Conservation (phyloP, 2,113 vertebrate species). For the Dasyprocta punctata region DNA sequence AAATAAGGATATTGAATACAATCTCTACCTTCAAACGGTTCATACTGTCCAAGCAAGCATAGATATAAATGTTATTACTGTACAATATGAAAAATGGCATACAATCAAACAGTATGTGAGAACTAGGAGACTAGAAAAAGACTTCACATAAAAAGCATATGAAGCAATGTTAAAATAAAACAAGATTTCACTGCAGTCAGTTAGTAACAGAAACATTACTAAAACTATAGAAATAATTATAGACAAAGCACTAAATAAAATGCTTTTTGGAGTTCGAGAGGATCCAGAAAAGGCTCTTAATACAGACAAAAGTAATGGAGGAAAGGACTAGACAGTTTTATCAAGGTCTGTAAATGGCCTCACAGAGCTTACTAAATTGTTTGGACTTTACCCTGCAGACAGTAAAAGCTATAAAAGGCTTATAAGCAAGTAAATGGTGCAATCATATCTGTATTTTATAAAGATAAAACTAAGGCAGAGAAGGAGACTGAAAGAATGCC, state of each 20-base stretch:
- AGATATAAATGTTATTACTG: not conserved
- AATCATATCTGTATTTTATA: conserved; percentile 57
- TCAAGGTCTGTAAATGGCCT: conserved; percentile 58
- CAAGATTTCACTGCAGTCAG: not conserved
- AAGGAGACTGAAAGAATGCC: conserved; percentile 33
- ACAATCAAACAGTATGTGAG: not conserved
- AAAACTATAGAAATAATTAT: conserved; percentile 1
- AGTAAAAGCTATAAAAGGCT: conserved; percentile 57
- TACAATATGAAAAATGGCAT: not conserved
- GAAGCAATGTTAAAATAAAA: conserved; percentile 31
- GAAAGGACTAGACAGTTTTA: conserved; percentile 51
- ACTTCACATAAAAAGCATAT: not conserved
- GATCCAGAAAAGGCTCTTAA: conserved; percentile 36
- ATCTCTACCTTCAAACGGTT: conserved; percentile 32
- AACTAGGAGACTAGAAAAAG: not conserved
- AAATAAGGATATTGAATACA: conserved; percentile 29
- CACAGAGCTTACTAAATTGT: conserved; percentile 34
- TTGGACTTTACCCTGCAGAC: conserved; percentile 66
- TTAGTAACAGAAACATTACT: conserved; percentile 33
- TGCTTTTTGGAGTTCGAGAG: not conserved
- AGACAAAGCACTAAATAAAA: not conserved
- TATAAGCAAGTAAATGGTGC: conserved; percentile 42
- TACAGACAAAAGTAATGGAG: conserved; percentile 35
- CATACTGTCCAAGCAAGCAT: not conserved
- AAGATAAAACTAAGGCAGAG: conserved; percentile 54